Evolutionary conservation across 2,888 invertebrate species (phyloP).

Genomic region (Osmoderma eremita): DNA sequence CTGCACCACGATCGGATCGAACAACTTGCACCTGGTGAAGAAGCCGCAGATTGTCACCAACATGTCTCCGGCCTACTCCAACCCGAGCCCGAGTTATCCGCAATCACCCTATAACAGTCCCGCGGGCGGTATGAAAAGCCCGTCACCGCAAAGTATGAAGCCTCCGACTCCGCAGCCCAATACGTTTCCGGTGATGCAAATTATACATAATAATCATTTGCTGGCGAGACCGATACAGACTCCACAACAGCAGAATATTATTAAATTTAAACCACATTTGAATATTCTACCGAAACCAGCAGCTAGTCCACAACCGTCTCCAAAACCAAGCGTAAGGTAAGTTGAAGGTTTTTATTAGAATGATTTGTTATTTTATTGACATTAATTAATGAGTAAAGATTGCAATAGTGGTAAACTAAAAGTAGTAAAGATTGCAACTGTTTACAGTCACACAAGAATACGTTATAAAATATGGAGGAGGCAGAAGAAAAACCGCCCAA

Average conservation of each 20-base stretch:
- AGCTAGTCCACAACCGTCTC: slow-evolving; percentile 60
- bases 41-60: slow-evolving; percentile 60
- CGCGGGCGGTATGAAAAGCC: slow-evolving; percentile 59
- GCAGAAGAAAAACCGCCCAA: too few species aligned
- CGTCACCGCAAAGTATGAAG: slow-evolving; percentile 59
- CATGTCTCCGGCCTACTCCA: slow-evolving; percentile 61
- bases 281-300: slow-evolving; percentile 64
- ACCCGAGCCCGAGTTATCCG: slow-evolving; percentile 58
- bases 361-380: neutral
- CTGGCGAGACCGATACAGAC: slow-evolving; percentile 59
- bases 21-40: slow-evolving; percentile 63
- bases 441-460: too few species aligned
- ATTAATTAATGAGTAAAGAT: neutral
- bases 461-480: too few species aligned
- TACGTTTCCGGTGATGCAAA: slow-evolving; percentile 62
- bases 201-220: slow-evolving; percentile 60
- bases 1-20: slow-evolving; percentile 63
- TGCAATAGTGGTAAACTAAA: too few species aligned
- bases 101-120: slow-evolving; percentile 62
- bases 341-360: too few species aligned
- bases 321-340: slow-evolving; percentile 63
- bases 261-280: slow-evolving; percentile 63
- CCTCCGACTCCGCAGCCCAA: slow-evolving; percentile 62
- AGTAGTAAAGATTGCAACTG: too few species aligned
- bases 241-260: slow-evolving; percentile 59